phyloP scores from a whole-genome alignment of 1,140 invertebrate species.

The Caerostris darwini region DNA sequence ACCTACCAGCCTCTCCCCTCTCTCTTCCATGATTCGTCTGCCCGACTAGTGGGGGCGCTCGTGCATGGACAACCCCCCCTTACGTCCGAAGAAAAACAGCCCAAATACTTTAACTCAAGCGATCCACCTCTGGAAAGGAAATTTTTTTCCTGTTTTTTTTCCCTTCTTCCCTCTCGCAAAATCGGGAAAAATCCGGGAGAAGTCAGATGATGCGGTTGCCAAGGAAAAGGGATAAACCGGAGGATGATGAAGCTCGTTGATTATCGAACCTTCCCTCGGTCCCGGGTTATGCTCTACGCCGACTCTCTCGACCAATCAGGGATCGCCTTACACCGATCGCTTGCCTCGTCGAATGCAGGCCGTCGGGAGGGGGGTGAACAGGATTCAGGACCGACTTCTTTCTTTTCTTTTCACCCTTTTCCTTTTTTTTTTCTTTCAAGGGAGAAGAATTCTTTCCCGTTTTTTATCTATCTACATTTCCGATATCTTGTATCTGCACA shows the following conservation, averaged over 20 bases:
- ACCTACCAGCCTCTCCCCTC: conserved; percentile 67
- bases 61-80: neutral
- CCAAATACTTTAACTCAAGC: neutral
- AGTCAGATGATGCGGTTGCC: conserved; percentile 4
- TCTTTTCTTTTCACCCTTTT: neutral
- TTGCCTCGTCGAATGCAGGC: neutral
- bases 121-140: neutral
- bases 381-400: neutral
- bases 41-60: conserved; percentile 56
- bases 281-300: conserved; percentile 54
- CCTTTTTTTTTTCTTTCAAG: too few relatives aligned
- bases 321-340: conserved; percentile 69
- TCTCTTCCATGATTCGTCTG: conserved; percentile 24
- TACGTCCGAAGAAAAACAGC: conserved; percentile 9
- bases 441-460: too few relatives aligned
- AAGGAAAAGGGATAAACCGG: conserved; percentile 10
- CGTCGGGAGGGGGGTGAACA: neutral
- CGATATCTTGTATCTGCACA: neutral
- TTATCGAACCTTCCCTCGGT: conserved; percentile 65
- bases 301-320: conserved; percentile 71
- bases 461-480: neutral
- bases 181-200: neutral
- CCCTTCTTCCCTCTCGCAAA: neutral
- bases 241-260: conserved; percentile 49
- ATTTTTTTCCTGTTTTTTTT: neutral